Evolutionary conservation across 2,113 vertebrate genomes (phyloP).

Genomic region (Macheiramphus alcinus): DNA sequence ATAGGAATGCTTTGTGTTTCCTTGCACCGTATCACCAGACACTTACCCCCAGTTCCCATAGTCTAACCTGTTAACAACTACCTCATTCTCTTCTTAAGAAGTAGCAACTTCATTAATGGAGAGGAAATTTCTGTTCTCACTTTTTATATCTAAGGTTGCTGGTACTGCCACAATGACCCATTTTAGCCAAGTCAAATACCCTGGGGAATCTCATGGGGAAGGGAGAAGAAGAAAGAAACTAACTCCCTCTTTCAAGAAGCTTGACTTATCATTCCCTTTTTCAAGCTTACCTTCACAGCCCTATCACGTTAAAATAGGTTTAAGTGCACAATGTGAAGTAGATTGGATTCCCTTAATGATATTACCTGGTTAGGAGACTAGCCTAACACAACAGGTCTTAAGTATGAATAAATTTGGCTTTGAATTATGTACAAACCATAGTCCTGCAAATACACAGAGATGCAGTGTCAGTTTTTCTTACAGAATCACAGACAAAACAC

Average conservation of each 20-base stretch:
- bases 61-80: background rate
- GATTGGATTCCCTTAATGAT: background rate
- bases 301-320: background rate
- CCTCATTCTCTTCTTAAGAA: background rate
- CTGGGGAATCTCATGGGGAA: background rate
- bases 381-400: background rate
- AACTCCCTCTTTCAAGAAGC: background rate
- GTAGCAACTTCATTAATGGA: background rate
- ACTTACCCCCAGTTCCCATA: background rate
- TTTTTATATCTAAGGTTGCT: background rate
- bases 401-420: background rate
- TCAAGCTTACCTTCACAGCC: background rate
- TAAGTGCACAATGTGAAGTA: background rate
- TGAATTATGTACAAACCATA: background rate
- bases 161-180: background rate
- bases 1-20: background rate
- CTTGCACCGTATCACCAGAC: background rate
- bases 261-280: background rate
- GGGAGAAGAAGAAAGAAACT: background rate
- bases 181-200: background rate
- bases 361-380: background rate
- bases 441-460: background rate
- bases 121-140: background rate
- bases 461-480: background rate
- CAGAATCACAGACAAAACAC: background rate